Base-by-base conservation (phyloP, 2,888 invertebrate species). In the Scaptomyza reducta region DNA sequence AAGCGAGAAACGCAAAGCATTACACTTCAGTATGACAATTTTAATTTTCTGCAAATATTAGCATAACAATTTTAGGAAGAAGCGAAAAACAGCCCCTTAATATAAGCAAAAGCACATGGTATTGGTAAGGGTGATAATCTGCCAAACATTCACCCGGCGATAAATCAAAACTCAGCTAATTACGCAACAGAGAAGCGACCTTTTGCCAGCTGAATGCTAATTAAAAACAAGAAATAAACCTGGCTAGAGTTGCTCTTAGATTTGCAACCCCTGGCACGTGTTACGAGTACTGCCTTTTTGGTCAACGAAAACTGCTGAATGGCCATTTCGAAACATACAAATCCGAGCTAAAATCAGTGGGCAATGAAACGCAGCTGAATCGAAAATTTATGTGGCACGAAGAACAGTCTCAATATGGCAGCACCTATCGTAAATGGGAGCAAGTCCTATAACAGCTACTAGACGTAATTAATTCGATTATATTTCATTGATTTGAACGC, bases 401-500 rank as follows among this genome's bases (percentile, higher is more conserved):
- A 64, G 72, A 67, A 57, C 54, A 76, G 56, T 57, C 53, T 41
- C 56, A 16, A 29, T 64, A 56, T 61, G 56, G 70, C 58, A 51
- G 64, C 70, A 70, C 70, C 78, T 74, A 69, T 38, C 7, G 38
- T 9, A 14, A 38, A 14, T 38, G 14, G n/a, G 38, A 51, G 49
- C 22, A 22, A 55, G 35, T 60, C 44, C 41, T 33, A 47, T 44
- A 57, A 33, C 3, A 22, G 61, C 68, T 62, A 55, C 61, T 78
- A 81, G 75, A 75, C 81, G 80, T 90, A 90, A 90, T 90, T 91
- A 90, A 91, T 90, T 91, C 90, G 88, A 91, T 90, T 91, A 91
- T 90, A 88, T 90, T 90, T 89, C 89, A 91, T 89, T 90, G 91
- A 91, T 89, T 91, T 88, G 87, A 86, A 87, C 90, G 77, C 70